Base-by-base conservation (phyloP, 1,140 invertebrate species). In the Subanguina moxae region DNA sequence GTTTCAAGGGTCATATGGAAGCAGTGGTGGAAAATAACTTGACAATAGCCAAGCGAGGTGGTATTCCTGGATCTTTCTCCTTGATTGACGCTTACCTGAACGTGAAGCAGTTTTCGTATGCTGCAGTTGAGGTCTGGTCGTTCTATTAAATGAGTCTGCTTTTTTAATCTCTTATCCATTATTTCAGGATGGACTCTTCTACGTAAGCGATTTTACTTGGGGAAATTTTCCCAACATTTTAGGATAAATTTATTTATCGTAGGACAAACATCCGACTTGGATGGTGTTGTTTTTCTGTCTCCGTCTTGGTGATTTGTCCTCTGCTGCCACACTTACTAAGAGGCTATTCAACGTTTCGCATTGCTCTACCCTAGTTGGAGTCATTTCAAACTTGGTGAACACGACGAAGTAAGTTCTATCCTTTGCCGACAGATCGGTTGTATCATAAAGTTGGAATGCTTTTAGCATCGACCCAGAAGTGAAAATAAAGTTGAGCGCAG, bases 61-160 rank as follows among this genome's bases (percentile, higher is more conserved):
- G 75, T 25, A 32, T 78, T 13, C 75, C 75, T 17, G 75, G 75
- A 23, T 64, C 68, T 1, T 19, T 73, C 42, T 66, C 72, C 13
- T 45, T 77, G 13, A 67, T 76, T 67, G 73, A 75, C 21, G 75
- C 75, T 15, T 76, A 77, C 62, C 57, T 76, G 30, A 76, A 76
- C 21, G 76, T 76, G 25, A 73, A 70, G 58, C 43, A 13, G 28
- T 23, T 23, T 17, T 15, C 32, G 11, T 45, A 43, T 19, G 28
- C 58, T 7, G 58, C n/a, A 5, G n/a, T 61, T 21, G 58, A 32
- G 21, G 38, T 7, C 13, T 3, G 28, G 3, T 5, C 3, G 3
- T 52, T 52, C 48, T 52, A 19, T 52, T 25, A 52, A 21, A 21
- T 15, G 32, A 5, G 32, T 11, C 32, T 38, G 32, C 32, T 11